Percentiles rank a stretch among this genome's conserved stretches.
Conservation (phyloP, 2,113 vertebrate genomes). For the Chiloscyllium plagiosum region DNA sequence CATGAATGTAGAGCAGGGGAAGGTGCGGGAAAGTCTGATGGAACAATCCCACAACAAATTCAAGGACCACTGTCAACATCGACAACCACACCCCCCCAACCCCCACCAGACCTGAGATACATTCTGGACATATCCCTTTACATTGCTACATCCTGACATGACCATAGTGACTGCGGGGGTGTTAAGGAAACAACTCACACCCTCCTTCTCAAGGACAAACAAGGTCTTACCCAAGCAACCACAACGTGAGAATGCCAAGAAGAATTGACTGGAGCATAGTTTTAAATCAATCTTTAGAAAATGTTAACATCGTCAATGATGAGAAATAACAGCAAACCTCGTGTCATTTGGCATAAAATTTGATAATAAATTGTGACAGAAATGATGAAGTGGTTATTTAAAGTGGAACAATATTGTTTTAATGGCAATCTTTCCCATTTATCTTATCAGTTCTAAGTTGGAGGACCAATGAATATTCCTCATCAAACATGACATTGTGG, state of each 20-base stretch:
- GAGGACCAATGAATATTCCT: not conserved
- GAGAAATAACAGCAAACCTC: too few species aligned
- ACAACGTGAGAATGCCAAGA: not conserved
- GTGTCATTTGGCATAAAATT: not conserved
- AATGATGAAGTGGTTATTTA: not conserved
- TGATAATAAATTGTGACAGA: not conserved
- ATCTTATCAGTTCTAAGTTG: not conserved
- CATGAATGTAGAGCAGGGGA: not conserved
- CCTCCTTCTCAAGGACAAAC: not conserved
- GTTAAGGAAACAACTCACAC: not conserved
- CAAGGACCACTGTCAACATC: too few species aligned
- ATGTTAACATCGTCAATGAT: too few species aligned
- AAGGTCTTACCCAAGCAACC: not conserved
- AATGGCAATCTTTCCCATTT: not conserved
- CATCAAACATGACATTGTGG: not conserved
- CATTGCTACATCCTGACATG: too few species aligned
- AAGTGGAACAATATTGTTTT: not conserved
- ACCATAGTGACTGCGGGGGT: not conserved
- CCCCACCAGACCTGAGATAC: too few species aligned
- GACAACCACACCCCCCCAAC: too few species aligned
- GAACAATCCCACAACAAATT: not conserved
- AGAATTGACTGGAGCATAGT: too few species aligned
- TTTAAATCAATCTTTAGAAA: too few species aligned
- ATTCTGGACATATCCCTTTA: not conserved
- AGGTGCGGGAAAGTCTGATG: not conserved